phyloP scores from a whole-genome alignment of 2,113 vertebrate species.

The Axis porcinus region DNA sequence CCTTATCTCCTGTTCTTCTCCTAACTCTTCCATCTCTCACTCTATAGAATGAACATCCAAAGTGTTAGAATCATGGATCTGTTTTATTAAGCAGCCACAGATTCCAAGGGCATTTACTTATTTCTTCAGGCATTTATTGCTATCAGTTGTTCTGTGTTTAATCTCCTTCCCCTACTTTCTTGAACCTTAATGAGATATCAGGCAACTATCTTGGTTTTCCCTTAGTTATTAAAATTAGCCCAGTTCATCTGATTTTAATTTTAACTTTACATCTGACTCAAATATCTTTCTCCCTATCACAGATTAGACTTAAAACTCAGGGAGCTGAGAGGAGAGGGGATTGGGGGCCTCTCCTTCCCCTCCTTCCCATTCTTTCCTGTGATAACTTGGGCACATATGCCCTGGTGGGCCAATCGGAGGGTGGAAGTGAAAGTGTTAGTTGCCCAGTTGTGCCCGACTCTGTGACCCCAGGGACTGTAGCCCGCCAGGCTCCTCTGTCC shows the following conservation, averaged over 20 bases:
- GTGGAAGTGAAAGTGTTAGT: background rate
- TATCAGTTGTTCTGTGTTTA: background rate
- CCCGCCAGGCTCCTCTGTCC: background rate
- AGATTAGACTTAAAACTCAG: background rate
- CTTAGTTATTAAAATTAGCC: background rate
- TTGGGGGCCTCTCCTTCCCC: too few relatives aligned
- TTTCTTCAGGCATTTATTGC: background rate
- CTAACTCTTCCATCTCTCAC: background rate
- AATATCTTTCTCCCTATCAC: background rate
- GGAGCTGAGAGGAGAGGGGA: background rate
- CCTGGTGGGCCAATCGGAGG: too few relatives aligned
- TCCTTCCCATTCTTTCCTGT: accelerated
- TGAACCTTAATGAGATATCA: background rate
- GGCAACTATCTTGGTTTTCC: background rate
- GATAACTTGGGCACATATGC: background rate
- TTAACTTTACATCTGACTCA: background rate
- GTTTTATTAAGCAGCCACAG: background rate
- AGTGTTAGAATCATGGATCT: background rate
- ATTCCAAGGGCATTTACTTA: background rate
- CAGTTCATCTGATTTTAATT: background rate
- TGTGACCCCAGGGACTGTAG: background rate
- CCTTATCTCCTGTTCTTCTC: background rate
- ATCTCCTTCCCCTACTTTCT: too few relatives aligned
- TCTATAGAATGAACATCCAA: background rate
- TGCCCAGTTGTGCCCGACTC: background rate